Conservation (phyloP, 2,113 vertebrate species). For the Passer montanus region DNA sequence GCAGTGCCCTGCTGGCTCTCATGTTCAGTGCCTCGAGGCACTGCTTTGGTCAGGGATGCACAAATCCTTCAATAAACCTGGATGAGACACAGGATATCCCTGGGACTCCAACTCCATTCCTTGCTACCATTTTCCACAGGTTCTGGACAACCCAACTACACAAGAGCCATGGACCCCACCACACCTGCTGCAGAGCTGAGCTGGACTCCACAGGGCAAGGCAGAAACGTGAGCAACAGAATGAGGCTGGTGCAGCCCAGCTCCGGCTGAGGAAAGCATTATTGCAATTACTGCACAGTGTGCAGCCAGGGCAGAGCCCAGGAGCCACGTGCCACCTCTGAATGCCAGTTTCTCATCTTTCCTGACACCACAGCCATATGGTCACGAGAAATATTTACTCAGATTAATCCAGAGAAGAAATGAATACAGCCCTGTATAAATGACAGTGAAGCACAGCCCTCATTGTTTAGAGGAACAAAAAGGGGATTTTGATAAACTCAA, state of each 20-base stretch:
- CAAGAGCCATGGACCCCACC: neutral
- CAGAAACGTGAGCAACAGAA: neutral
- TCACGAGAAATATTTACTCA: neutral
- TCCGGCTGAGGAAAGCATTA: neutral
- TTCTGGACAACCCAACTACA: neutral
- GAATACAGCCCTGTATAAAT: neutral
- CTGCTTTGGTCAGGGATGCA: neutral
- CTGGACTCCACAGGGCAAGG: accelerated
- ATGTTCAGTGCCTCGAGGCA: neutral
- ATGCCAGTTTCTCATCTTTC: neutral
- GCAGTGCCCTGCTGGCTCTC: neutral
- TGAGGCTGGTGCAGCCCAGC: neutral
- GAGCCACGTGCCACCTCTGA: neutral
- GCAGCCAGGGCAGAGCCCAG: neutral
- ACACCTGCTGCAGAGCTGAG: neutral
- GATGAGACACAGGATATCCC: neutral
- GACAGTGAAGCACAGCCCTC: neutral
- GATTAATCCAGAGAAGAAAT: neutral
- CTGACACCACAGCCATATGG: neutral
- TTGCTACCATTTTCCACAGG: neutral
- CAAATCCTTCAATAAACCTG: neutral
- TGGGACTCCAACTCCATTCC: neutral
- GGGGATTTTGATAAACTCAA: neutral
- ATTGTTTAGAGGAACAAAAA: neutral
- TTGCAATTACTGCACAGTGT: too few relatives aligned